phyloP scores from a whole-genome alignment of 2,113 vertebrate species.

The Ranitomeya variabilis region DNA sequence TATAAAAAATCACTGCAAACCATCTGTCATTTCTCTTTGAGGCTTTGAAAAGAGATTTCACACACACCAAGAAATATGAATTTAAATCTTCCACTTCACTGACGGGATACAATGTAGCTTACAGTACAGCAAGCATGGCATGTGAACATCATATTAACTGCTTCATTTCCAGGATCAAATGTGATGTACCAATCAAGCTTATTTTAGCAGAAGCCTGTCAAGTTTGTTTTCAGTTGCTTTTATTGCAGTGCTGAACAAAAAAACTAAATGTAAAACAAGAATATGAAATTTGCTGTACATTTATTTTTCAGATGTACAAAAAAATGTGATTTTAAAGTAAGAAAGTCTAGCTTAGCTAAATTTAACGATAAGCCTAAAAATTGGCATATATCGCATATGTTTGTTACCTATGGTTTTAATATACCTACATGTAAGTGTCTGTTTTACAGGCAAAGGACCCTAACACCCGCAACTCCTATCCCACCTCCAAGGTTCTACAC shows the following conservation, averaged over 20 bases:
- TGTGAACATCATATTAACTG: conserved; percentile 54
- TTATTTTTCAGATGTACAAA: background rate
- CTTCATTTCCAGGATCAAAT: conserved; percentile 24
- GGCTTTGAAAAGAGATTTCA: conserved; percentile 58
- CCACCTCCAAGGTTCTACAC: too few species aligned
- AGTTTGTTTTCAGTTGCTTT: background rate
- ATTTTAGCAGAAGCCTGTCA: conserved; percentile 13
- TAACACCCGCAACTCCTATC: too few species aligned
- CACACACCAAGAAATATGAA: conserved; percentile 59
- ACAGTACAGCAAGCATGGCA: conserved; percentile 47
- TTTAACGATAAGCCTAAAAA: background rate
- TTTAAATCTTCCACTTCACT: conserved; percentile 59
- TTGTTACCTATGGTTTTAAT: too few species aligned
- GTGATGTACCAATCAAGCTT: conserved; percentile 30
- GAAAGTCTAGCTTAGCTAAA: too few species aligned
- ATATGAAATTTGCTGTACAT: background rate
- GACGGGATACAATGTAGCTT: conserved; percentile 56
- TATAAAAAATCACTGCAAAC: conserved; percentile 57
- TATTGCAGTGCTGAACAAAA: background rate
- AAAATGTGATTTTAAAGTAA: background rate
- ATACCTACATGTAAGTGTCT: too few species aligned
- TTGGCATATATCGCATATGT: too few species aligned
- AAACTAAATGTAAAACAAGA: background rate
- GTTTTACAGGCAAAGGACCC: too few species aligned
- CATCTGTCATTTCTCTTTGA: conserved; percentile 59